Base-by-base conservation (phyloP, 2,797 vertebrate genomes). In the Silurus aristotelis region DNA sequence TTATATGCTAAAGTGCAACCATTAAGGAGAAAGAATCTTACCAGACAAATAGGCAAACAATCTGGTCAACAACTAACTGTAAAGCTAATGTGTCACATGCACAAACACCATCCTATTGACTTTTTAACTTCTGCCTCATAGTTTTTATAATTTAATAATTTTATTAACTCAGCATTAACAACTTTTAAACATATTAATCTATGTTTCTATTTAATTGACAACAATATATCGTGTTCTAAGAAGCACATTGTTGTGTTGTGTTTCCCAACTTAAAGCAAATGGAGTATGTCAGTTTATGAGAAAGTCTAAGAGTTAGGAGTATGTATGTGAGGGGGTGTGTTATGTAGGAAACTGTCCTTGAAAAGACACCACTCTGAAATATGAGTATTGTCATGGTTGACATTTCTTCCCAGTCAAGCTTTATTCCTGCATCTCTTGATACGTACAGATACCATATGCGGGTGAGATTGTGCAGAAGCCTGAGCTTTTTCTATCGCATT, bases 371-470 rank as follows among this genome's bases (percentile, higher is more conserved):
- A 14, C 17, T 20, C 60, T 17, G 72, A 58, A 12, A 56, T 61
- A 58, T 80, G 52, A 71, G 66, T 10, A 48, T 52, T 60, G 76
- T 80, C 22, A 63, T 2, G 67, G 66, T 31, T 80, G 83, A 63
- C 79, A 72, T 85, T 85, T 64, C 80, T 58, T 58, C 27, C 70
- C 31, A 72, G 56, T 25, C 70, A 55, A 64, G 77, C 25, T 80
- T 63, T 68, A 55, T 63, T 67, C 31, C 31, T 25, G 66, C 55
- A 15, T 55, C 55, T 66, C 58, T 61, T 79, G 55, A 79, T 70
- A 25, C 66, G 48, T 75, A 61, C 25, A 86, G 17, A 86, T 56
- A 48, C 25, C 61, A 68, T 56, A 64, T 58, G 63, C 52, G 61
- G 76, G 25, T 25, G 73, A 60, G 60, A 60, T 70, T 31, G 55